These are phyloP conservation scores for Pocillopora damicornis DNA, from an alignment of 64 coral and sea anemone species.

Conservation along the genomic window DNA sequence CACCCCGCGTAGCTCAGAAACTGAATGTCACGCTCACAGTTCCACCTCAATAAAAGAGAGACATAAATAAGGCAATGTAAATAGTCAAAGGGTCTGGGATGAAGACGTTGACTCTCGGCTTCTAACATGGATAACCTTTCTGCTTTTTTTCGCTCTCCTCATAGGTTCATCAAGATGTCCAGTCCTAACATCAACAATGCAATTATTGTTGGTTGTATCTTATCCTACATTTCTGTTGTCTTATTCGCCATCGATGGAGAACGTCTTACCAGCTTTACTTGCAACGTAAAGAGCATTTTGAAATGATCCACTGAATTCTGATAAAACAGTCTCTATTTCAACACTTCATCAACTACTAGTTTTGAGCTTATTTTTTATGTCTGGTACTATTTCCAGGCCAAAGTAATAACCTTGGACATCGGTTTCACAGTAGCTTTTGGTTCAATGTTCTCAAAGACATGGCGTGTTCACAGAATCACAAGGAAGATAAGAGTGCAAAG, in stretches of 20 bases:
- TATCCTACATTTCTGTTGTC: slow-evolving; percentile 68
- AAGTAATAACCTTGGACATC: slow-evolving; percentile 39
- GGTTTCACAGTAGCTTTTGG: slow-evolving; percentile 82
- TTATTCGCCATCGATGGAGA: slow-evolving; percentile 63
- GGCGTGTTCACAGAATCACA: slow-evolving; percentile 80
- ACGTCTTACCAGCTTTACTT: slow-evolving; percentile 47
- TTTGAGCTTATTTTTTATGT: background rate
- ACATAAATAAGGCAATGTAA: no score
- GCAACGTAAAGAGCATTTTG: slow-evolving; percentile 40
- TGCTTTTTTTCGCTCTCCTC: background rate
- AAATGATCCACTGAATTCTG: background rate
- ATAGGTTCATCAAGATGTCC: slow-evolving; percentile 84
- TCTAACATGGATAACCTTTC: background rate
- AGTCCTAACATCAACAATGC: slow-evolving; percentile 89
- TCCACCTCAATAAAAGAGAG: no score
- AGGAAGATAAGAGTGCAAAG: slow-evolving; percentile 39
- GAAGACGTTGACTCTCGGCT: no score
- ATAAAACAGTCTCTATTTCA: background rate
- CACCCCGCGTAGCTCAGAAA: no score
- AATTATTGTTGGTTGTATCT: slow-evolving; percentile 62
- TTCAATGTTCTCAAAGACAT: slow-evolving; percentile 83
- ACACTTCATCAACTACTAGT: no score
- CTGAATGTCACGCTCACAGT: no score
- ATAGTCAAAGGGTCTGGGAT: no score
- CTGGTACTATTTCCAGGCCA: slow-evolving; percentile 13